These are phyloP conservation scores for Melanerpes aurifrons DNA, from an alignment of 2,113 vertebrate genomes.

Conservation along the genomic window DNA sequence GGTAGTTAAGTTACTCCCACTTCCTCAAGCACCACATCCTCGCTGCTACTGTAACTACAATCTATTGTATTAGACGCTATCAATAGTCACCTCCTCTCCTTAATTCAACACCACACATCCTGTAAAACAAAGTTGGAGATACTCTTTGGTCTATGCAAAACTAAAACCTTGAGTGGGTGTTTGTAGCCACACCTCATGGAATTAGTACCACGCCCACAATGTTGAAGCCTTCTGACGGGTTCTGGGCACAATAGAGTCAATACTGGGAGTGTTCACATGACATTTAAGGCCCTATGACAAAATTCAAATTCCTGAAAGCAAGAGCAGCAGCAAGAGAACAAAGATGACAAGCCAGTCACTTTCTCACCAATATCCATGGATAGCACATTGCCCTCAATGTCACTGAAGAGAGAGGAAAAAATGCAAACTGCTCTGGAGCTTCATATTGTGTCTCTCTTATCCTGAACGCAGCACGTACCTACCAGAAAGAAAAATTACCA, in stretches of 20 bases:
- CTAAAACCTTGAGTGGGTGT: not conserved
- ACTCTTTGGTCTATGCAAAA: not conserved
- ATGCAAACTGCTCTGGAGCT: not conserved
- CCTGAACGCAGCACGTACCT: not conserved
- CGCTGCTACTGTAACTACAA: not conserved
- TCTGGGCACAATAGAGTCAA: not conserved
- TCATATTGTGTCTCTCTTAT: not conserved
- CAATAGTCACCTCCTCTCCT: not conserved
- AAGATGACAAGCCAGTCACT: not conserved
- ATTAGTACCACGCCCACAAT: not conserved
- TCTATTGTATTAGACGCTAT: not conserved
- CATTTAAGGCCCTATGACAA: not conserved
- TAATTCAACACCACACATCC: not conserved
- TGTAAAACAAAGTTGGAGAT: constrained; percentile 7
- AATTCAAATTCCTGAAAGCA: constrained; percentile 4
- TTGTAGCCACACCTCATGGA: not conserved
- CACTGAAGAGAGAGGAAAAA: not conserved
- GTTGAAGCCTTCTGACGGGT: not conserved
- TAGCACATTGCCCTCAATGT: not conserved
- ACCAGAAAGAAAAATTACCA: not conserved
- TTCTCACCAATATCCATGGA: not conserved
- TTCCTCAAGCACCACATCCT: not conserved
- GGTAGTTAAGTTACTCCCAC: not conserved
- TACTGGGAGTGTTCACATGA: not conserved
- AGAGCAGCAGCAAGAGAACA: not conserved